Percentiles rank a stretch among this genome's conserved stretches.
These are phyloP conservation scores for Stegodyphus mimosarum DNA, from an alignment of 1,140 invertebrate species.

Conservation along the genomic window DNA sequence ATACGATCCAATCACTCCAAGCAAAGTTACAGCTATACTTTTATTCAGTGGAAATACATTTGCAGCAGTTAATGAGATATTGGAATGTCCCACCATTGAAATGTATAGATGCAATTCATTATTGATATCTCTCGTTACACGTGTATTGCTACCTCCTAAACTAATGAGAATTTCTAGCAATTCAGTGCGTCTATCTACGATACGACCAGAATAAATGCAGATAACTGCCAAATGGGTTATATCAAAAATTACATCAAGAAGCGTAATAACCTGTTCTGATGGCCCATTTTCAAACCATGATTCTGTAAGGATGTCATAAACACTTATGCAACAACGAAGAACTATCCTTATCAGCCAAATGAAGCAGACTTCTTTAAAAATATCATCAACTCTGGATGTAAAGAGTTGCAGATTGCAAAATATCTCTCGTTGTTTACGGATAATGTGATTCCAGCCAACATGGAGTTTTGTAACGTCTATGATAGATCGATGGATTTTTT, in stretches of 20 bases:
- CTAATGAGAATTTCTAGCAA: not conserved
- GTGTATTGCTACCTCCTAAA: not conserved
- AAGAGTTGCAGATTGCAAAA: slow-evolving; percentile 16
- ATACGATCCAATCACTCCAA: slow-evolving; percentile 28
- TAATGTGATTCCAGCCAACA: not conserved
- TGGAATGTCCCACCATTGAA: slow-evolving; percentile 28
- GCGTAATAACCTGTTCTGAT: not conserved
- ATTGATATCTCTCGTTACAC: not conserved
- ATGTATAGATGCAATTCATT: slow-evolving; percentile 25
- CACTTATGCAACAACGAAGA: slow-evolving; percentile 17
- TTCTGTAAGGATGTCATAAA: slow-evolving; percentile 3
- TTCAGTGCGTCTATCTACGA: slow-evolving; percentile 3
- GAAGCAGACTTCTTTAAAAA: slow-evolving; percentile 4
- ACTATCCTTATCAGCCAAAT: slow-evolving; percentile 9
- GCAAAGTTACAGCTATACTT: slow-evolving; percentile 22
- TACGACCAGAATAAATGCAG: not conserved
- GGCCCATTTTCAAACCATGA: not conserved
- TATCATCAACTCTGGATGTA: not conserved
- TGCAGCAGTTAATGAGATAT: slow-evolving; percentile 15
- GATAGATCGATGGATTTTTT: not conserved
- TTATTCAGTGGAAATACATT: slow-evolving; percentile 27
- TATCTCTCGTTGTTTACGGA: not conserved
- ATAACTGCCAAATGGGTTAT: not conserved
- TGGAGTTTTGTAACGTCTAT: too few relatives aligned
- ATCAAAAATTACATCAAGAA: slow-evolving; percentile 4